These are phyloP conservation scores for Leptatherina wallacei DNA, from an alignment of 2,797 vertebrate species.

Conservation along the genomic window DNA sequence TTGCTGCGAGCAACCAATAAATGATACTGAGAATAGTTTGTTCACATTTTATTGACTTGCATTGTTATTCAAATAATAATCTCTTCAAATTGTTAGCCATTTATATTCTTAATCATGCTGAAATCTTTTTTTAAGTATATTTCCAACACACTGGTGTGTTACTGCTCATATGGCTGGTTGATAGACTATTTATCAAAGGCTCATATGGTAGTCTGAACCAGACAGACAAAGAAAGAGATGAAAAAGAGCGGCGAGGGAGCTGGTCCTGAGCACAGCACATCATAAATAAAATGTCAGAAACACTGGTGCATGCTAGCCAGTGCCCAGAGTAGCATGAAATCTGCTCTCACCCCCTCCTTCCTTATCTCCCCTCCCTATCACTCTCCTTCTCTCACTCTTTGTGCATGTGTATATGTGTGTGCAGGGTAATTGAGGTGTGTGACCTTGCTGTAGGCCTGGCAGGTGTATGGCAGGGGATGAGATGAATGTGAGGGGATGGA, in stretches of 20 bases:
- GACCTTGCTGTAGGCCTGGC: constrained; percentile 81
- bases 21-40: constrained; percentile 3
- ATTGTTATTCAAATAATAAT: background rate
- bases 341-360: constrained; percentile 67
- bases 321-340: constrained; percentile 77
- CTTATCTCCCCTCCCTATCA: constrained; percentile 66
- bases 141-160: constrained; percentile 4
- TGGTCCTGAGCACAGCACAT: constrained; percentile 66
- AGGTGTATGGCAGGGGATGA: constrained; percentile 72
- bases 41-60: background rate
- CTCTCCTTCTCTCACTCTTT: constrained; percentile 48
- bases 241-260: constrained; percentile 42
- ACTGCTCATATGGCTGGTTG: background rate
- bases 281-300: constrained; percentile 82
- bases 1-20: constrained; percentile 11
- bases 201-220: constrained; percentile 10
- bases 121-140: background rate
- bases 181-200: constrained; percentile 24
- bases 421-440: constrained; percentile 76
- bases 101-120: background rate
- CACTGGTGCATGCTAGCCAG: constrained; percentile 68
- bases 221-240: constrained; percentile 46
- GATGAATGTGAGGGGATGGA: constrained; percentile 46
- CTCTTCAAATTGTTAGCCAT: background rate
- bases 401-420: constrained; percentile 36